Conservation (phyloP, 1,140 invertebrate species). For the Brachionus manjavacas region DNA sequence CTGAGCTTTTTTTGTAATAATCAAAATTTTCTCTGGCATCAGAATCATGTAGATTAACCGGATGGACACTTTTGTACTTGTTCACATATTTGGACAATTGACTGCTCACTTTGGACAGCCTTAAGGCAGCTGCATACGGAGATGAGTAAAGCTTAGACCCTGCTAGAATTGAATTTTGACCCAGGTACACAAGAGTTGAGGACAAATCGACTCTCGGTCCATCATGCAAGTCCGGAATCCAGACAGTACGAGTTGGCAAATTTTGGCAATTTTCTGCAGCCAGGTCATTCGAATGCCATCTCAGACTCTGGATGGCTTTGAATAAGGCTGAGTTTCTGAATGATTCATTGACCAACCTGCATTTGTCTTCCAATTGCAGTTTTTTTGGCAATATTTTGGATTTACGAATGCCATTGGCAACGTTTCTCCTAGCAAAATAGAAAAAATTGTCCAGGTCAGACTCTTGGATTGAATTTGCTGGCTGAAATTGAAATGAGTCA, state of each 20-base stretch:
- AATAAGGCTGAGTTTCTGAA: not conserved
- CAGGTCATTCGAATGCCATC: slow-evolving; percentile 14
- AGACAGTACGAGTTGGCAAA: not conserved
- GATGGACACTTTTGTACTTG: not conserved
- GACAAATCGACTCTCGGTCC: slow-evolving; percentile 21
- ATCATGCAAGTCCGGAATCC: slow-evolving; percentile 29
- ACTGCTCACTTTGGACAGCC: not conserved
- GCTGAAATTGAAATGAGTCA: not conserved
- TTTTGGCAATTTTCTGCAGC: slow-evolving; percentile 21
- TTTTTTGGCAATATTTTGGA: not conserved
- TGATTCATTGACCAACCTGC: not conserved
- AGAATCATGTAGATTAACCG: not conserved
- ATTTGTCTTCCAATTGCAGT: not conserved
- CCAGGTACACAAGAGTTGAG: not conserved
- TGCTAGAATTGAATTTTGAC: slow-evolving; percentile 6
- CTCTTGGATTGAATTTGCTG: not conserved
- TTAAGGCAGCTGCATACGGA: not conserved
- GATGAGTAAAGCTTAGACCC: not conserved
- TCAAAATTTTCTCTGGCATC: slow-evolving; percentile 42
- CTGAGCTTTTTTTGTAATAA: slow-evolving; percentile 43
- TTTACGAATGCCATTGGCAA: not conserved
- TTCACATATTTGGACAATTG: not conserved
- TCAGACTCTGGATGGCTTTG: not conserved
- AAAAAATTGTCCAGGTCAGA: not conserved
- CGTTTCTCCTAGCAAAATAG: not conserved